Base-by-base conservation (phyloP, 2,888 invertebrate species). In the Pammene aurita region DNA sequence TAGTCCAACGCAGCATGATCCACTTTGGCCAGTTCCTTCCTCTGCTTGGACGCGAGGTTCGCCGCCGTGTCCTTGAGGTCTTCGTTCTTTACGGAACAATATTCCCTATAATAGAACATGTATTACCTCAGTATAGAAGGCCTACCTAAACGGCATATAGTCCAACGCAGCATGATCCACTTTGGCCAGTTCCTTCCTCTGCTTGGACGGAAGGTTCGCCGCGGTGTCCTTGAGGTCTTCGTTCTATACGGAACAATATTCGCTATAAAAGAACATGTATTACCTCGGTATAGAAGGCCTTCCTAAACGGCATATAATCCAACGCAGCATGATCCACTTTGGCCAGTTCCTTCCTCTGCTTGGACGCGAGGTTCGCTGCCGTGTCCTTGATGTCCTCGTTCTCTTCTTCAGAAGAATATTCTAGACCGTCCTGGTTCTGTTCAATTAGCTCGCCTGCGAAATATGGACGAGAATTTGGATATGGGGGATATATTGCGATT, bases 41-140 rank as follows among this genome's bases (percentile, higher is more conserved):
- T n/a, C n/a, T n/a, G n/a, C n/a, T n/a, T n/a, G n/a, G n/a, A n/a
- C n/a, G n/a, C n/a, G n/a, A n/a, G n/a, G n/a, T n/a, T n/a, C n/a
- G n/a, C n/a, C n/a, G n/a, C n/a, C n/a, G n/a, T n/a, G n/a, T n/a
- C n/a, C n/a, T n/a, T n/a, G n/a, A n/a, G n/a, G n/a, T n/a, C n/a
- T n/a, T n/a, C n/a, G n/a, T n/a, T n/a, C n/a, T n/a, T n/a, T n/a
- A n/a, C n/a, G n/a, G n/a, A n/a, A n/a, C n/a, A n/a, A n/a, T n/a
- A n/a, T n/a, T n/a, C n/a, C n/a, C n/a, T n/a, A n/a, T n/a, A n/a
- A n/a, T n/a, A n/a, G n/a, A n/a, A n/a, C n/a, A n/a, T n/a, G n/a
- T n/a, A n/a, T n/a, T n/a, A n/a, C n/a, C n/a, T n/a, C 99, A 1
- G 98, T 97, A 86, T 99, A 99, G 84, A 99, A 99, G 74, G 97